Percentiles rank a stretch among this genome's conserved stretches.
Evolutionary conservation across 23 tunicate species (phyloP).

Genomic region (Trididemnum nubilum): DNA sequence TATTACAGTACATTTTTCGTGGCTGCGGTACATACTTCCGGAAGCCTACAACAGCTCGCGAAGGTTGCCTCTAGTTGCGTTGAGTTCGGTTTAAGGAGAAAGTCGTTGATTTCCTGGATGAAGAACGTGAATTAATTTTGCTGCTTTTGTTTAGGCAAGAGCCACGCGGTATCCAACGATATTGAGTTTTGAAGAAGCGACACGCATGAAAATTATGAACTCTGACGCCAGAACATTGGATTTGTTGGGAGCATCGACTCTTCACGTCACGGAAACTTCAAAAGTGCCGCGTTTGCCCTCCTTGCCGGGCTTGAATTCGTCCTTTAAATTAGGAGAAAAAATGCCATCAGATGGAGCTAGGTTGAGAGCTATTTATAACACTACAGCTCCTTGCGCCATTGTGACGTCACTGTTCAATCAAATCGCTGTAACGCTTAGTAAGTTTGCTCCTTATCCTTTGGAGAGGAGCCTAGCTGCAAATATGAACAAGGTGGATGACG

Average conservation of each 20-base stretch:
- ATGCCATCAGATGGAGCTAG: background rate
- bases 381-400: background rate
- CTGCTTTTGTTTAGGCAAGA: no score
- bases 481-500: background rate
- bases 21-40: no score
- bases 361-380: background rate
- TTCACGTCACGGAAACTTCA: background rate
- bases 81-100: no score
- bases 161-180: no score
- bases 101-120: no score
- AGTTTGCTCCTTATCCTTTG: background rate
- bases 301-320: background rate
- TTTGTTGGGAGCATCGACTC: background rate
- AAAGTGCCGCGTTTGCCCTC: background rate
- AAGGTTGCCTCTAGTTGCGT: no score
- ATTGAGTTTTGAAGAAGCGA: background rate
- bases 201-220: background rate
- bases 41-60: no score
- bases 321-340: background rate
- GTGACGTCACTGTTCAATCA: background rate
- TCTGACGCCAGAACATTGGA: no score
- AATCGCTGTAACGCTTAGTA: background rate
- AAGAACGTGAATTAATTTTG: no score
- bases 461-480: background rate
- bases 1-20: no score